A percentile compares a stretch with the other conserved stretches of the same genome.
Evolutionary conservation across 2,797 vertebrate species (phyloP).

Genomic region (Fundulus diaphanus): DNA sequence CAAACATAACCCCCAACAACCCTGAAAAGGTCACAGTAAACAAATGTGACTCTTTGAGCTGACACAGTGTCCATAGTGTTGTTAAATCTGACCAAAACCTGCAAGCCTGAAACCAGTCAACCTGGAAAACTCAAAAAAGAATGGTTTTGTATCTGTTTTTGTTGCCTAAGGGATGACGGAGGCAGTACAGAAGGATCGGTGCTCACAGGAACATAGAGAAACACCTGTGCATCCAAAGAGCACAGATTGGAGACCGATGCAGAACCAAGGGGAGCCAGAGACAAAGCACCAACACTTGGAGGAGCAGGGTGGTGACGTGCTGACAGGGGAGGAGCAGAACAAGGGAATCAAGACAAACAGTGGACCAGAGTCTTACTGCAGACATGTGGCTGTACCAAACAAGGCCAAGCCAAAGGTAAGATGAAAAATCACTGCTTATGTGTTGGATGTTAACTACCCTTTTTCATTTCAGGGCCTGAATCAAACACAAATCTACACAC

Average conservation of each 20-base stretch:
- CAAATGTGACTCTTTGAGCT: background rate
- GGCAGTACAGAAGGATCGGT: slow-evolving; percentile 42
- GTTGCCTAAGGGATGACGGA: slow-evolving; percentile 42
- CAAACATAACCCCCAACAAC: too few species aligned
- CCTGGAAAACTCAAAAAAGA: background rate
- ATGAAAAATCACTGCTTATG: background rate
- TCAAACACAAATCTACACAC: background rate
- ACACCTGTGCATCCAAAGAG: slow-evolving; percentile 27
- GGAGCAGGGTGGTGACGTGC: slow-evolving; percentile 5
- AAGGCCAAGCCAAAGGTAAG: slow-evolving; percentile 45
- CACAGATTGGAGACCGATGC: slow-evolving; percentile 18
- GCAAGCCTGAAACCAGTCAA: background rate
- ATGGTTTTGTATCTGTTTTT: slow-evolving; percentile 30
- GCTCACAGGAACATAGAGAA: slow-evolving; percentile 13
- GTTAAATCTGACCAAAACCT: background rate
- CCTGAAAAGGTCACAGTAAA: background rate
- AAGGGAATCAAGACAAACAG: slow-evolving; percentile 23
- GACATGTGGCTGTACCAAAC: slow-evolving; percentile 1
- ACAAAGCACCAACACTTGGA: background rate
- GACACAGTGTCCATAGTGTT: background rate
- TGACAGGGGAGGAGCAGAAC: slow-evolving; percentile 8
- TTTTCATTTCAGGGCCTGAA: background rate
- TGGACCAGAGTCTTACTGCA: slow-evolving; percentile 18
- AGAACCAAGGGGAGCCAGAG: slow-evolving; percentile 25
- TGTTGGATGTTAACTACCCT: background rate